Conservation (phyloP, 1,140 invertebrate species). For the Contarinia nasturtii region DNA sequence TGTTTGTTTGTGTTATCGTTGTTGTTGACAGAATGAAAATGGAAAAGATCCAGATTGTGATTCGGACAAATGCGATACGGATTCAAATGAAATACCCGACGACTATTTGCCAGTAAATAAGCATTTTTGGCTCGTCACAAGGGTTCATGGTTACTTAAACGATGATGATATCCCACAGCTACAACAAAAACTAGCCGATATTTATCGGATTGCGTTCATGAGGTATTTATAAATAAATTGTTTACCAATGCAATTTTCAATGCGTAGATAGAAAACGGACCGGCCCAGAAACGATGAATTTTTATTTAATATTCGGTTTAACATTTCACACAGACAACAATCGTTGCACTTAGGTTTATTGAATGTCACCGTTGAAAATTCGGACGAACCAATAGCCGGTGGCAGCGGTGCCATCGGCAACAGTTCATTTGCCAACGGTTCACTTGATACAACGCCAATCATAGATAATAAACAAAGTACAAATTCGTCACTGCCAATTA, state of each 20-base stretch:
- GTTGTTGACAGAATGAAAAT: not conserved
- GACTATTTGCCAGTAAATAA: conserved; percentile 24
- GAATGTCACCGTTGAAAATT: conserved; percentile 4
- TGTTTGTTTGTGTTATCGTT: too few species aligned
- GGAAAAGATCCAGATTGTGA: not conserved
- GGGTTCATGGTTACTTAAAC: conserved; percentile 33
- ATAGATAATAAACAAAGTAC: too few species aligned
- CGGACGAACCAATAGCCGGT: not conserved
- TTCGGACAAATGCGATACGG: not conserved
- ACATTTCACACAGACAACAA: conserved; percentile 55
- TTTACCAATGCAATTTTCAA: too few species aligned
- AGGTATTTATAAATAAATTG: conserved; percentile 23
- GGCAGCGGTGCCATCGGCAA: too few species aligned
- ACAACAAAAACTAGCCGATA: conserved; percentile 34
- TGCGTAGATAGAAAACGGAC: too few species aligned
- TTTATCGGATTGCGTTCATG: conserved; percentile 42
- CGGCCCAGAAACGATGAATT: too few species aligned
- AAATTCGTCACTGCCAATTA: too few species aligned
- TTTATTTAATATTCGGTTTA: too few species aligned
- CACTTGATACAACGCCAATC: too few species aligned
- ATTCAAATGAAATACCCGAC: not conserved
- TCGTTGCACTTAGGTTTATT: conserved; percentile 43
- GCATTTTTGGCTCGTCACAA: conserved; percentile 62
- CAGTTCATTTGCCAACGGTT: too few species aligned
- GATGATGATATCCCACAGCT: conserved; percentile 25